Evolutionary conservation across 2,888 invertebrate species (phyloP).

Genomic region (Hartigia nigra): DNA sequence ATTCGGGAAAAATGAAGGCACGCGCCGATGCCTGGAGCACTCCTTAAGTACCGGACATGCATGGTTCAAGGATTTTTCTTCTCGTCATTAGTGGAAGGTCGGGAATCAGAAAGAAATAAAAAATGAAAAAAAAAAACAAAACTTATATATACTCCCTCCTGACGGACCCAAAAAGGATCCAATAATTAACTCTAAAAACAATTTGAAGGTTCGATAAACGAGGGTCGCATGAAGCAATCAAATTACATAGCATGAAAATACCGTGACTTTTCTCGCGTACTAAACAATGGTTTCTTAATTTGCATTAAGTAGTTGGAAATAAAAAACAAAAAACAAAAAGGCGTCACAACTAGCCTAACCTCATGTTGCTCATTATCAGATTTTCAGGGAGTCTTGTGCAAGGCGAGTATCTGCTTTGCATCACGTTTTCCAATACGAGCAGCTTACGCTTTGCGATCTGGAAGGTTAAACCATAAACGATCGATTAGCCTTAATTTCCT

Average conservation of each 20-base stretch:
- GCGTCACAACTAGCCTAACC: background rate
- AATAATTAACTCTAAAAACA: background rate
- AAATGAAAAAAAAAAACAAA: background rate
- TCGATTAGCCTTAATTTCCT: conserved; percentile 6
- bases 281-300: background rate
- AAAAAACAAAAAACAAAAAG: conserved; percentile 1
- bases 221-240: background rate
- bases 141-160: too few relatives aligned
- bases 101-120: background rate
- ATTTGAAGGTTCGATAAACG: background rate
- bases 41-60: background rate
- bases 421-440: conserved; percentile 4
- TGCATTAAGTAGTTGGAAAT: background rate
- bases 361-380: background rate
- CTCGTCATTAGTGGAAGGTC: background rate
- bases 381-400: conserved; percentile 4
- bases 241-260: background rate
- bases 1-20: background rate
- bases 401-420: conserved; percentile 5
- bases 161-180: background rate
- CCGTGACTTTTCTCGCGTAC: conserved; percentile 7
- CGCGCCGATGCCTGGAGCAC: background rate
- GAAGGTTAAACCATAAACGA: conserved; percentile 3
- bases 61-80: background rate
- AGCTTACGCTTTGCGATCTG: background rate